A percentile compares a stretch with the other conserved stretches of the same genome.
These are phyloP conservation scores for Hemiscyllium ocellatum DNA, from an alignment of 2,113 vertebrate genomes.

Conservation along the genomic window DNA sequence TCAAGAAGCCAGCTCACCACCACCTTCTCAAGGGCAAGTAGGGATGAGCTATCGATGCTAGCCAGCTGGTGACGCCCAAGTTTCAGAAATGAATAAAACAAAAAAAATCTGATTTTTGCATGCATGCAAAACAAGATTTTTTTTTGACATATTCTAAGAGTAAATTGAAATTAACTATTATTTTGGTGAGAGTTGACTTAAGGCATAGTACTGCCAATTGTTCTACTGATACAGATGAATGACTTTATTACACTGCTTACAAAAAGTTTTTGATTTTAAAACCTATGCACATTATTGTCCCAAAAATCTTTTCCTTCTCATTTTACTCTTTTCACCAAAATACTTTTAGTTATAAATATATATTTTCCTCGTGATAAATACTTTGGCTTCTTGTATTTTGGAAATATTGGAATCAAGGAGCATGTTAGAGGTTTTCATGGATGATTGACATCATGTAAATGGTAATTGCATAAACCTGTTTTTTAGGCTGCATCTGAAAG, in stretches of 20 bases:
- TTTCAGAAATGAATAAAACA: too few relatives aligned
- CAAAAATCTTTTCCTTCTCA: neutral
- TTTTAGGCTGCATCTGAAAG: conserved; percentile 72
- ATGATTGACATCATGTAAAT: neutral
- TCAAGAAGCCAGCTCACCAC: too few relatives aligned
- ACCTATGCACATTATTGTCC: neutral
- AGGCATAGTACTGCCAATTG: neutral
- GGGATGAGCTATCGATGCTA: too few relatives aligned
- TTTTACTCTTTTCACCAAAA: neutral
- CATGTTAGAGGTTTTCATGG: neutral
- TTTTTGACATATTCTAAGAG: neutral
- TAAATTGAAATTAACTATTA: neutral
- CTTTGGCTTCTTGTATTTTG: neutral
- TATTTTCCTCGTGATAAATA: neutral
- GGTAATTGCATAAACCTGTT: neutral
- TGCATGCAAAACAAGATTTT: neutral
- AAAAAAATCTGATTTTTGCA: neutral
- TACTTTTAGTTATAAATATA: neutral
- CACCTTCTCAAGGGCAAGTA: too few relatives aligned
- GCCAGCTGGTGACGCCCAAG: too few relatives aligned
- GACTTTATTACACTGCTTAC: neutral
- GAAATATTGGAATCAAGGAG: neutral
- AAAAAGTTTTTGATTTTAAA: neutral
- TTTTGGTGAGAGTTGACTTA: neutral
- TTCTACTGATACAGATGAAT: neutral